These are phyloP conservation scores for Phaetusa simplex DNA, from an alignment of 2,113 vertebrate species.

Conservation along the genomic window DNA sequence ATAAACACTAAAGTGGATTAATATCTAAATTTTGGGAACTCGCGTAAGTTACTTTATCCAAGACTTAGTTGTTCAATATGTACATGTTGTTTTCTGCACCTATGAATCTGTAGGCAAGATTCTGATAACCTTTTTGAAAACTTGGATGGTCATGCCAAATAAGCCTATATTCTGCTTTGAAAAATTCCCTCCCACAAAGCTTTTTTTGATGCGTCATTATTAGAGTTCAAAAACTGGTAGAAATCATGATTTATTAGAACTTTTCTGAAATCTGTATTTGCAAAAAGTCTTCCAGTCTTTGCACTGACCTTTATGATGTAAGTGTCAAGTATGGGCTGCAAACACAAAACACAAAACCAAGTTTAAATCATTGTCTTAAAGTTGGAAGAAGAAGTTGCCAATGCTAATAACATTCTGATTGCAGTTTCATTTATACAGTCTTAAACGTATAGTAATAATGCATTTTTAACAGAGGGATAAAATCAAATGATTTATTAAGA, in stretches of 20 bases:
- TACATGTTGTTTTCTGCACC: background rate
- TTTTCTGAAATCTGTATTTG: background rate
- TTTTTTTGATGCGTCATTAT: background rate
- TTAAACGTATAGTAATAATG: constrained; percentile 48
- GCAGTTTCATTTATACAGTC: constrained; percentile 27
- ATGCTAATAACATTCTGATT: constrained; percentile 32
- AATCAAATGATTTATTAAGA: constrained; percentile 52
- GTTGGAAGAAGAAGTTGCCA: constrained; percentile 38
- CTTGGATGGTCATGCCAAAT: background rate
- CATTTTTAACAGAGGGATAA: constrained; percentile 52
- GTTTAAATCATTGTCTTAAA: constrained; percentile 50
- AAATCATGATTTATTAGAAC: background rate
- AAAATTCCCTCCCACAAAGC: background rate
- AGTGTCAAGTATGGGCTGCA: background rate
- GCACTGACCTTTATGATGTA: background rate
- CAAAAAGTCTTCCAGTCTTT: background rate
- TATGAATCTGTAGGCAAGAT: background rate
- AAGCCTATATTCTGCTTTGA: background rate
- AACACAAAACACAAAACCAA: constrained; percentile 26
- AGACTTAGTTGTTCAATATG: background rate
- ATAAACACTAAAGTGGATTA: background rate
- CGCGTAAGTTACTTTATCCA: background rate
- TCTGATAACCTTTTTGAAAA: background rate
- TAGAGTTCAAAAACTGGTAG: background rate
- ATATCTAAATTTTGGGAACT: background rate